Percentiles rank a stretch among this genome's conserved stretches.
phyloP scores from a whole-genome alignment of 1,140 invertebrate species.

The Watersipora subatra region DNA sequence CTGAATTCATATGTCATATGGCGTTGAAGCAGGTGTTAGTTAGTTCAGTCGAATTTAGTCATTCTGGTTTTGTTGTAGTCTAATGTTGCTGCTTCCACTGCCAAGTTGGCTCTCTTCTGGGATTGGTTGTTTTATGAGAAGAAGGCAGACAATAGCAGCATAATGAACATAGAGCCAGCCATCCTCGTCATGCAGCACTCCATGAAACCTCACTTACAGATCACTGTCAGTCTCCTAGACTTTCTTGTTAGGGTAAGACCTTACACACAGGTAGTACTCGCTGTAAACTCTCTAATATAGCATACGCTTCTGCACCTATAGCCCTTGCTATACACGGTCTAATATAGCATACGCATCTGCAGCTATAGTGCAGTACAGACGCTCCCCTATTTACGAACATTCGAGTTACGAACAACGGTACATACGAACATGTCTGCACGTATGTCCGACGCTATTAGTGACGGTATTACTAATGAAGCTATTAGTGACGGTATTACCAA shows the following conservation, averaged over 20 bases:
- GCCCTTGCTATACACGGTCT: no score
- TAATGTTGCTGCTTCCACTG: slow-evolving; percentile 81
- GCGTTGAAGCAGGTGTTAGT: background rate
- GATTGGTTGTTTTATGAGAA: slow-evolving; percentile 90
- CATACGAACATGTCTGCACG: no score
- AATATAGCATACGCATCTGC: no score
- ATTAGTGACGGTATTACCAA: no score
- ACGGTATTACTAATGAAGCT: no score
- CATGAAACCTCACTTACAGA: slow-evolving; percentile 83
- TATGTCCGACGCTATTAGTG: no score
- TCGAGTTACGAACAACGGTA: no score
- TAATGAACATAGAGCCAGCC: slow-evolving; percentile 98
- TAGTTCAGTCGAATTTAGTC: background rate
- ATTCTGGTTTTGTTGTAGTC: slow-evolving; percentile 36
- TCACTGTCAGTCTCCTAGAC: slow-evolving; percentile 83
- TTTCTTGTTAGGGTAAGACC: slow-evolving; percentile 77
- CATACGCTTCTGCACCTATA: no score
- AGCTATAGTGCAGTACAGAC: no score
- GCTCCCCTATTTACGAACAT: no score
- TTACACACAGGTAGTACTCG: no score
- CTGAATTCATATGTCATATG: background rate
- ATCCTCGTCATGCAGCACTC: slow-evolving; percentile 96
- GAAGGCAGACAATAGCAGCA: slow-evolving; percentile 75
- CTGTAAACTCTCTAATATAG: no score
- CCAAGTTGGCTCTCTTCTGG: slow-evolving; percentile 88